Percentiles rank a stretch among this genome's conserved stretches.
Evolutionary conservation across 2,888 invertebrate genomes (phyloP).

Genomic region (Pyralis farinalis): DNA sequence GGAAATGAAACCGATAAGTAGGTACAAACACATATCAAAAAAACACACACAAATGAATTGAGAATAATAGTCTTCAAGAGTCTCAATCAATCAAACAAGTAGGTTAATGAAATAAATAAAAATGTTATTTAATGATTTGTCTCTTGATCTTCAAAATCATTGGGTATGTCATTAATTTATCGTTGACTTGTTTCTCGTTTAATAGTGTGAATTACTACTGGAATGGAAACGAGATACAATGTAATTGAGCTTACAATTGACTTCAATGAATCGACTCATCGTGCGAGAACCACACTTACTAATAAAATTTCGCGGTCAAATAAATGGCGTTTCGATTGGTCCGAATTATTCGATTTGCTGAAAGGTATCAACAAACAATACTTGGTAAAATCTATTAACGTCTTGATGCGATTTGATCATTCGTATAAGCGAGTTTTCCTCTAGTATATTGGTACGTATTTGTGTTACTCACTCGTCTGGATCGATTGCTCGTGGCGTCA

Average conservation of each 20-base stretch:
- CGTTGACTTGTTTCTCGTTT: slow-evolving; percentile 1
- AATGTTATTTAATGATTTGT: too few relatives aligned
- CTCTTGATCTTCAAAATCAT: too few relatives aligned
- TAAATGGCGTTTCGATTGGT: slow-evolving; percentile 31
- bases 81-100: too few relatives aligned
- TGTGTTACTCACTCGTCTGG: slow-evolving; percentile 1
- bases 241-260: slow-evolving; percentile 39
- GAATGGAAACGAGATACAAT: slow-evolving; percentile 45
- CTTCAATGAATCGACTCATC: slow-evolving; percentile 50
- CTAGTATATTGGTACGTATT: too few relatives aligned
- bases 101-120: too few relatives aligned
- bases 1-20: too few relatives aligned
- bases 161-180: background rate
- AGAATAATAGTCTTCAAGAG: too few relatives aligned
- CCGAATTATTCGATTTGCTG: slow-evolving; percentile 27
- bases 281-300: slow-evolving; percentile 18
- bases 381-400: background rate
- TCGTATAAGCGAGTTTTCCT: background rate
- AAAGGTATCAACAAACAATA: slow-evolving; percentile 9
- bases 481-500: slow-evolving; percentile 4
- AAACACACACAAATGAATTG: too few relatives aligned
- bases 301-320: slow-evolving; percentile 48
- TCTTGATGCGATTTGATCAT: background rate
- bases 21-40: too few relatives aligned
- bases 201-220: slow-evolving; percentile 11